Base-by-base conservation (phyloP, 2,888 invertebrate genomes). In the Andrena chrysosceles region DNA sequence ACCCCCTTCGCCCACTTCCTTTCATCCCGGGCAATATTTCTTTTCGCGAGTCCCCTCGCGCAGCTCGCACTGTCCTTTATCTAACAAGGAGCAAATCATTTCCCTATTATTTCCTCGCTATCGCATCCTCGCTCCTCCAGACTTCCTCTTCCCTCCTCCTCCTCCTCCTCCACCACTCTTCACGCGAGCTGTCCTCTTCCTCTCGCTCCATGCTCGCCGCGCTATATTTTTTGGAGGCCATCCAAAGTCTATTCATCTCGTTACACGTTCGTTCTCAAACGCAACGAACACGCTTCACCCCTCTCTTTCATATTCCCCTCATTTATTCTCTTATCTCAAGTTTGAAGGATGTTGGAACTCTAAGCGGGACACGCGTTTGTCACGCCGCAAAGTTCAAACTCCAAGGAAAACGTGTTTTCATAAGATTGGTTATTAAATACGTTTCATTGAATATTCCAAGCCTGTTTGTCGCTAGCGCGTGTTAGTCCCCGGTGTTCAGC, bases 31-130 rank as follows among this genome's bases (percentile, higher is more conserved):
- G 92, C 92, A 92, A 94, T 93, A 94, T 93, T 94, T 94, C 93
- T 93, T 94, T 93, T 91, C 92, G 89, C 91, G 90, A 90, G 91
- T 90, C 91, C 91, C 92, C 90, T 91, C 90, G 87, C 85, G 81
- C 85, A 89, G 91, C 90, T 90, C 90, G 87, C 85, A 81, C 85
- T 90, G 91, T 91, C 91, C 93, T 94, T 94, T 93, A 93, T 94
- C 93, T 93, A 93, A 93, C 93, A 93, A 93, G 93, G 93, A 94
- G 93, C 93, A 93, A 93, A 94, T 94, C 93, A 94, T 94, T 94
- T 94, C 93, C 93, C 93, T 93, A 93, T 94, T 93, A 94, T 93
- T 93, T 93, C 92, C 93, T 93, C 92, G 93, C 93, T 93, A 93
- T 93, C 93, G 91, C 90, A 81, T 87, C 90, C 89, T 88, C 86